A percentile compares a stretch with the other conserved stretches of the same genome.
These are phyloP conservation scores for Columba livia DNA, from an alignment of 2,113 vertebrate species.

Conservation along the genomic window DNA sequence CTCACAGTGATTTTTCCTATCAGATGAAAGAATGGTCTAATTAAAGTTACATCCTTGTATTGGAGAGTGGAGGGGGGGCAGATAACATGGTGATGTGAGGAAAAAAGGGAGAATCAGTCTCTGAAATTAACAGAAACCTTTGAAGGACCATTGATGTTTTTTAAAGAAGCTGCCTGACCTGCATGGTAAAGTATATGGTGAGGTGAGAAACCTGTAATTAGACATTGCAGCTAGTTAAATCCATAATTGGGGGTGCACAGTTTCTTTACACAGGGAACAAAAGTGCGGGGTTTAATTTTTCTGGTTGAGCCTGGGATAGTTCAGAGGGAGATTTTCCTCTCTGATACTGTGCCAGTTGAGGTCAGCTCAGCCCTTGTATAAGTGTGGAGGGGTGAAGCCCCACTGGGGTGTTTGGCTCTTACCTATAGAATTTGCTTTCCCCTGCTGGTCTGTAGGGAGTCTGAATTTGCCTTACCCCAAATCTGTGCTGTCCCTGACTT, in stretches of 20 bases:
- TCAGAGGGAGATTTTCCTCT: conserved; percentile 14
- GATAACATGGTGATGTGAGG: background rate
- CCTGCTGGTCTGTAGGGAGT: background rate
- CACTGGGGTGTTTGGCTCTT: background rate
- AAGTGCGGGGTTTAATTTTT: background rate
- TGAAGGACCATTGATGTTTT: background rate
- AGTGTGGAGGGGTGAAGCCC: background rate
- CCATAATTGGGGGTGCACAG: background rate
- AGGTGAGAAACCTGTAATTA: conserved; percentile 19
- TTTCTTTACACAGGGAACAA: background rate
- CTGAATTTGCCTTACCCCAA: background rate
- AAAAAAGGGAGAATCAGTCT: background rate
- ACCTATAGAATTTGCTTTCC: background rate
- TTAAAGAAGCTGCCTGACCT: background rate
- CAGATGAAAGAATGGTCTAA: conserved; percentile 10
- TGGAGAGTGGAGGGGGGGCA: background rate
- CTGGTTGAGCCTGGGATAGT: background rate
- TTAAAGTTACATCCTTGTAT: background rate
- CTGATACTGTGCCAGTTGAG: background rate
- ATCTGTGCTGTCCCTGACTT: background rate
- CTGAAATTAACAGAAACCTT: conserved; percentile 22
- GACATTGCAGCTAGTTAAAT: conserved; percentile 15
- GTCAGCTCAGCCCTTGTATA: background rate
- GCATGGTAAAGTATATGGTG: background rate
- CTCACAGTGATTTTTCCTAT: background rate